Conservation (phyloP, 2,113 vertebrate genomes). For the Eudyptes chrysolophus region DNA sequence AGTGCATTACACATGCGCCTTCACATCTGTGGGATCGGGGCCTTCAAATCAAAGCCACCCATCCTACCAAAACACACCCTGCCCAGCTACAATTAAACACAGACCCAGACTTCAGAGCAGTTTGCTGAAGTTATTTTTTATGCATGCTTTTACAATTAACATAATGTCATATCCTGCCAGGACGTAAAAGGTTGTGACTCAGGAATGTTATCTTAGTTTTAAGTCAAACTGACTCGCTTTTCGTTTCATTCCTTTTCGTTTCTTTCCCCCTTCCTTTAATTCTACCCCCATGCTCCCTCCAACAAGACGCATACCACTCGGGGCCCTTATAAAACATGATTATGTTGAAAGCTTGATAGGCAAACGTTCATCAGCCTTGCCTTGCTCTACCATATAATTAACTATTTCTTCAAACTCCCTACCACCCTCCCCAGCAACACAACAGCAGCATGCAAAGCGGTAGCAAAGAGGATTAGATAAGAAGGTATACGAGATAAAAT, state of each 20-base stretch:
- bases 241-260: neutral
- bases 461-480: neutral
- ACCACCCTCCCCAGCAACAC: neutral
- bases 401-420: neutral
- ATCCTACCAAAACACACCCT: constrained; percentile 1
- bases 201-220: constrained; percentile 29
- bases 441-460: neutral
- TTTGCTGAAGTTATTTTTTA: neutral
- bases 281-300: neutral
- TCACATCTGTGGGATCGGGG: constrained; percentile 14
- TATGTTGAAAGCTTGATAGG: neutral
- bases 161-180: constrained; percentile 22
- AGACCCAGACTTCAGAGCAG: constrained; percentile 12
- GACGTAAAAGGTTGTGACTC: neutral
- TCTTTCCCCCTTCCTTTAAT: neutral
- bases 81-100: constrained; percentile 24
- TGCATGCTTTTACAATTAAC: constrained; percentile 58
- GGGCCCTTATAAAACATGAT: neutral
- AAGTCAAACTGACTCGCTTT: neutral
- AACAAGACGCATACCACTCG: neutral
- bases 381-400: neutral
- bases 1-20: neutral
- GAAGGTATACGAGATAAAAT: fast-evolving
- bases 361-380: neutral
- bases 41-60: neutral